Evolutionary conservation across 2,888 invertebrate genomes (phyloP).

Genomic region (Drosophila pegasa): DNA sequence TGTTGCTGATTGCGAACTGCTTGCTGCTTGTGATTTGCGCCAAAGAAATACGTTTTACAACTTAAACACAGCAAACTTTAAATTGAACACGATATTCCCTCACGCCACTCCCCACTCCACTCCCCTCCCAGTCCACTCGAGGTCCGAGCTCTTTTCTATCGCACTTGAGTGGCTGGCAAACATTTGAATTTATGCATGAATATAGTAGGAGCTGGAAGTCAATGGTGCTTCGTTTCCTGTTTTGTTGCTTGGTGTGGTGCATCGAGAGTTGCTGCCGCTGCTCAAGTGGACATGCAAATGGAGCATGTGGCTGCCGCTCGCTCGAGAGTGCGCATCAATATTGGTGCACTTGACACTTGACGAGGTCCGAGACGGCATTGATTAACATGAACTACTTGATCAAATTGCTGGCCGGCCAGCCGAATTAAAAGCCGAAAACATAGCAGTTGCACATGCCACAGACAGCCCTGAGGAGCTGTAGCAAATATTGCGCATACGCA

Average conservation of each 20-base stretch:
- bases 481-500: conserved; percentile 56
- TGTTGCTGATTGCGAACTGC: conserved; percentile 71
- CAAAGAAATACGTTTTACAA: conserved; percentile 30
- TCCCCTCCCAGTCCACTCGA: no score
- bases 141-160: conserved; percentile 18
- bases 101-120: no score
- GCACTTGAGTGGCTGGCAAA: conserved; percentile 58
- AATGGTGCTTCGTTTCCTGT: conserved; percentile 23
- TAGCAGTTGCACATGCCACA: not conserved
- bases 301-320: conserved; percentile 53
- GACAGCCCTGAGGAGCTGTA: not conserved
- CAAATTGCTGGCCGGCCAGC: conserved; percentile 16
- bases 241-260: conserved; percentile 41
- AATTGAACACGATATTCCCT: conserved; percentile 34
- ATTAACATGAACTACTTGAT: conserved; percentile 56
- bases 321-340: conserved; percentile 71
- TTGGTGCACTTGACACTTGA: conserved; percentile 67
- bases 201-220: conserved; percentile 28
- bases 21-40: conserved; percentile 43
- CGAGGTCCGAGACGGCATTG: conserved; percentile 40
- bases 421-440: conserved; percentile 38
- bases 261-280: conserved; percentile 23
- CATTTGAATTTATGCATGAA: conserved; percentile 78
- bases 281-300: conserved; percentile 67
- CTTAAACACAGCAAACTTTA: conserved; percentile 14